Evolutionary conservation across 2,113 vertebrate genomes (phyloP).

Genomic region (Burhinus bistriatus): DNA sequence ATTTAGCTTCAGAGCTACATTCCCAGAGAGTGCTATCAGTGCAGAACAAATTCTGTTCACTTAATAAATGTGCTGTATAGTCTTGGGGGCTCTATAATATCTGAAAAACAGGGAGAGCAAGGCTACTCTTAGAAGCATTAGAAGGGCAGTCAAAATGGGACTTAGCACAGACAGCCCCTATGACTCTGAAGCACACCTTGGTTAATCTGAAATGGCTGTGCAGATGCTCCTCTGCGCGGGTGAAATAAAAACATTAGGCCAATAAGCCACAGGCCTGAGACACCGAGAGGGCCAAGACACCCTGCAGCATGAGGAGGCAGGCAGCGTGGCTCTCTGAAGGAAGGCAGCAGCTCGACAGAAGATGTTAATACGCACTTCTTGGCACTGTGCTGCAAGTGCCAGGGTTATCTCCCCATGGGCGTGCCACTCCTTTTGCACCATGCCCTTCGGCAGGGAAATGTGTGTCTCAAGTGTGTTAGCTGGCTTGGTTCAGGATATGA

Average conservation of each 20-base stretch:
- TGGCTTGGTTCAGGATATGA: not conserved
- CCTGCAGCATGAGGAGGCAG: not conserved
- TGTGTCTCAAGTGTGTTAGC: not conserved
- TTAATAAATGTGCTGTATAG: not conserved
- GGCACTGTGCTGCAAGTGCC: not conserved
- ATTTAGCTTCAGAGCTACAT: not conserved
- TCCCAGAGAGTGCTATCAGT: not conserved
- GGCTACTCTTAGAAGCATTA: not conserved
- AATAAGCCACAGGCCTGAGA: not conserved
- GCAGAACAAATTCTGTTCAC: not conserved
- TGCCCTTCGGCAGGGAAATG: not conserved
- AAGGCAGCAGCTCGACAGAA: not conserved
- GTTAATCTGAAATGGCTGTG: not conserved
- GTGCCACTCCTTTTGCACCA: not conserved
- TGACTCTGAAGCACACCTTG: not conserved
- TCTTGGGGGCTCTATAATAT: not conserved
- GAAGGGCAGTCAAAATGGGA: not conserved
- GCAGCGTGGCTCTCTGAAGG: not conserved
- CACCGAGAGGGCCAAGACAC: not conserved
- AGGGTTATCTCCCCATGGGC: not conserved
- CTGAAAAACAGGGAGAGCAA: not conserved
- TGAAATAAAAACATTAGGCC: not conserved
- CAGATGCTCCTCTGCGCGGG: not conserved
- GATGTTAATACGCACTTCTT: accelerated
- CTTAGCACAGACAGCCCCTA: not conserved